phyloP scores from a whole-genome alignment of 2,888 invertebrate species.

The Heliconius sara region DNA sequence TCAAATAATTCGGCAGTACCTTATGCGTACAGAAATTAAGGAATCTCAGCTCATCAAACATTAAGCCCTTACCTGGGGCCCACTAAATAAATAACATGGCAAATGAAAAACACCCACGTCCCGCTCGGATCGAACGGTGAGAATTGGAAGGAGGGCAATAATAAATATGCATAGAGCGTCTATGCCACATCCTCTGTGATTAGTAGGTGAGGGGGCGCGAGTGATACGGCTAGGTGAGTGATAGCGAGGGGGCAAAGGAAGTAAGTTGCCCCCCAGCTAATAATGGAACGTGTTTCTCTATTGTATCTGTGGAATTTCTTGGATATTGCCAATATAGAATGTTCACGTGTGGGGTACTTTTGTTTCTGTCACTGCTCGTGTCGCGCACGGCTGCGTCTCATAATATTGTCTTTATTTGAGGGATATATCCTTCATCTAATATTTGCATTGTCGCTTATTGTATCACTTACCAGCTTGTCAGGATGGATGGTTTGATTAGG shows the following conservation, averaged over 20 bases:
- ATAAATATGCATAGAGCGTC: slow-evolving; percentile 84
- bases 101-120: slow-evolving; percentile 81
- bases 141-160: slow-evolving; percentile 76
- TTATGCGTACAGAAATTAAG: slow-evolving; percentile 71
- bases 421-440: slow-evolving; percentile 45
- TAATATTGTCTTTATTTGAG: slow-evolving; percentile 52
- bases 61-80: slow-evolving; percentile 74
- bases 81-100: slow-evolving; percentile 78
- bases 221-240: slow-evolving; percentile 82
- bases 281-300: slow-evolving; percentile 75
- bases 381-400: slow-evolving; percentile 50
- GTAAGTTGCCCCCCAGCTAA: slow-evolving; percentile 79
- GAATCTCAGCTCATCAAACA: slow-evolving; percentile 80
- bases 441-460: slow-evolving; percentile 43
- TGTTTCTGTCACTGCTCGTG: slow-evolving; percentile 70
- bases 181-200: slow-evolving; percentile 82
- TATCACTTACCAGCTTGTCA: slow-evolving; percentile 27
- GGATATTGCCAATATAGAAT: slow-evolving; percentile 81
- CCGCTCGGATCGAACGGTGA: slow-evolving; percentile 68
- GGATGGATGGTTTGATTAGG: neutral
- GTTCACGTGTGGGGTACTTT: slow-evolving; percentile 75
- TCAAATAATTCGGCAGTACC: slow-evolving; percentile 59
- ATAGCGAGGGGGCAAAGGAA: slow-evolving; percentile 77
- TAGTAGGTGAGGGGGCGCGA: slow-evolving; percentile 64
- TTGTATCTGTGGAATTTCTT: slow-evolving; percentile 79